Evolutionary conservation across 2,888 invertebrate genomes (phyloP).

Genomic region (Aromia moschata): DNA sequence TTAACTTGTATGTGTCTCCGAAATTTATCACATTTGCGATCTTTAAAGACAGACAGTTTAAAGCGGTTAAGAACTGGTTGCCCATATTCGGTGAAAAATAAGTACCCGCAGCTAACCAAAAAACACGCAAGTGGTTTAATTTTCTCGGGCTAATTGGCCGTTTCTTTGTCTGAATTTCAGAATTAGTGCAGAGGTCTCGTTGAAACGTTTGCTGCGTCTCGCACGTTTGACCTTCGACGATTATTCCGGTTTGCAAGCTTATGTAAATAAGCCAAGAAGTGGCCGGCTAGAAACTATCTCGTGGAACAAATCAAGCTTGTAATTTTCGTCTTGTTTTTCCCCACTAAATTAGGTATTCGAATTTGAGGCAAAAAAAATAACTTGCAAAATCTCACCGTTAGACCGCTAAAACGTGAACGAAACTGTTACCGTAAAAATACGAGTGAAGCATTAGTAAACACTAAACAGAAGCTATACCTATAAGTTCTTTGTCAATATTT

Average conservation of each 20-base stretch:
- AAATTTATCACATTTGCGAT: slow-evolving; percentile 34
- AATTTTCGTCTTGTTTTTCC: slow-evolving; percentile 21
- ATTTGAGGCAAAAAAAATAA: neutral
- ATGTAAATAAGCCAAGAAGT: slow-evolving; percentile 43
- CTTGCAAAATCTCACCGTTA: slow-evolving; percentile 7
- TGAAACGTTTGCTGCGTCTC: slow-evolving; percentile 33
- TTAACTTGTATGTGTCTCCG: slow-evolving; percentile 25
- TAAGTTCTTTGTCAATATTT: slow-evolving; percentile 54
- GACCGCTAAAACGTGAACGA: slow-evolving; percentile 24
- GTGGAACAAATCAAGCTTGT: slow-evolving; percentile 34
- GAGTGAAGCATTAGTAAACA: slow-evolving; percentile 49
- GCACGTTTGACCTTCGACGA: slow-evolving; percentile 44
- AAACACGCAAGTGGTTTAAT: slow-evolving; percentile 38
- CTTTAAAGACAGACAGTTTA: slow-evolving; percentile 32
- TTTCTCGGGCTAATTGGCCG: slow-evolving; percentile 41
- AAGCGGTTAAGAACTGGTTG: slow-evolving; percentile 35
- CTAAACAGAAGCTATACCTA: slow-evolving; percentile 45
- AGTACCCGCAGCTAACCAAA: slow-evolving; percentile 35
- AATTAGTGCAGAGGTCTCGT: slow-evolving; percentile 32
- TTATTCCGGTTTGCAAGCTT: slow-evolving; percentile 43
- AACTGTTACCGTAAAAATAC: slow-evolving; percentile 45
- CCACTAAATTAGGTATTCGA: neutral
- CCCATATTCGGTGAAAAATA: slow-evolving; percentile 38
- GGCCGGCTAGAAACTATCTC: slow-evolving; percentile 34
- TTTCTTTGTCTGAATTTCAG: slow-evolving; percentile 39